Percentiles rank a stretch among this genome's conserved stretches.
Conservation (phyloP, 1,140 invertebrate species). For the Drosophila melanica region DNA sequence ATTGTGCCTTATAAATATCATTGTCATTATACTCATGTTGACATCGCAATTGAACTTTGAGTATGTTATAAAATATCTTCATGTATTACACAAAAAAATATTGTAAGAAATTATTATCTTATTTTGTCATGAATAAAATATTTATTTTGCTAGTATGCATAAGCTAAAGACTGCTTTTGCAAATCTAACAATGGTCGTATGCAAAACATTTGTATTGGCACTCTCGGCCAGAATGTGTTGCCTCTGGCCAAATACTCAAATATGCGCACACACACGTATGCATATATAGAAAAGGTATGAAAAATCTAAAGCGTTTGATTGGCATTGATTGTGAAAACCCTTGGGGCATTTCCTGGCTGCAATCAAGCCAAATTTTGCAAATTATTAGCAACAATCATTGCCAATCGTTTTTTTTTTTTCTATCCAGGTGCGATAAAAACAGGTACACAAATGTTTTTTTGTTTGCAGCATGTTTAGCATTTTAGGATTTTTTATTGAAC, state of each 20-base stretch:
- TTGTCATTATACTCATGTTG: too few relatives aligned
- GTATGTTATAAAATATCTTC: too few relatives aligned
- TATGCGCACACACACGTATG: constrained; percentile 3
- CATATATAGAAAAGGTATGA: constrained; percentile 29
- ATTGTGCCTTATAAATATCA: too few relatives aligned
- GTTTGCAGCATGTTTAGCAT: not conserved
- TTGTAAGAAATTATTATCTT: too few relatives aligned
- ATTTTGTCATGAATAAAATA: too few relatives aligned
- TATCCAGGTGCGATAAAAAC: not conserved
- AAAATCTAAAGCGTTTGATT: constrained; percentile 44
- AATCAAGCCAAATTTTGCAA: constrained; percentile 46
- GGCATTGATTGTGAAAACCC: constrained; percentile 46
- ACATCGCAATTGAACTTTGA: too few relatives aligned
- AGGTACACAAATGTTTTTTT: constrained; percentile 2
- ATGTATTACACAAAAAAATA: too few relatives aligned
- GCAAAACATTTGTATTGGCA: constrained; percentile 36
- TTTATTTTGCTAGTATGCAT: not conserved
- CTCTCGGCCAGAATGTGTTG: constrained; percentile 31
- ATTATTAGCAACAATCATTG: constrained; percentile 49
- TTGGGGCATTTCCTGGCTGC: constrained; percentile 46
- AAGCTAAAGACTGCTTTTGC: constrained; percentile 21
- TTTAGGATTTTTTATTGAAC: not conserved
- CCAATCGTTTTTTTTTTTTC: not conserved
- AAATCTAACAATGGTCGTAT: constrained; percentile 17
- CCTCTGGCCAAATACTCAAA: constrained; percentile 16